Percentiles rank a stretch among this genome's conserved stretches.
phyloP scores from a whole-genome alignment of 2,888 invertebrate genomes.

The Papilio gigon region DNA sequence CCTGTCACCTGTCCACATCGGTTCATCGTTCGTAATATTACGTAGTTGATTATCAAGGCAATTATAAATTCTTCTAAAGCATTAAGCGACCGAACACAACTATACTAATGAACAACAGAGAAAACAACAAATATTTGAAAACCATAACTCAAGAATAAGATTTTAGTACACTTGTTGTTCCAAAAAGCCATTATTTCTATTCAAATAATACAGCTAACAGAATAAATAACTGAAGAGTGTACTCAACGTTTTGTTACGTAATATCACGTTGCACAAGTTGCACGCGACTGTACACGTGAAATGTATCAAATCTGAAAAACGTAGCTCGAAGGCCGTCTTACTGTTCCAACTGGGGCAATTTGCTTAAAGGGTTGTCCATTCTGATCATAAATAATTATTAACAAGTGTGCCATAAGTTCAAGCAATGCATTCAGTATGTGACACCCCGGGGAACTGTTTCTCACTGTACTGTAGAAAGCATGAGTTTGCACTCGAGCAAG shows the following conservation, averaged over 20 bases:
- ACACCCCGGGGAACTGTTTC: conserved; percentile 13
- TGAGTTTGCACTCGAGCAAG: not conserved
- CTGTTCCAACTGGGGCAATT: conserved; percentile 34
- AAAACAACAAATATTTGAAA: not conserved
- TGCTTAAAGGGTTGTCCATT: conserved; percentile 26
- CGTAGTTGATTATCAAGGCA: conserved; percentile 13
- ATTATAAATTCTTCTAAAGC: conserved; percentile 7
- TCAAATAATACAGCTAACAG: not conserved
- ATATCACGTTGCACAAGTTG: conserved; percentile 2
- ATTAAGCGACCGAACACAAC: not conserved
- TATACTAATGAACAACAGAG: not conserved
- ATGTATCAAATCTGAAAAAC: conserved; percentile 36
- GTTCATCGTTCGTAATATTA: not conserved
- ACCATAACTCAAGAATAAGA: not conserved
- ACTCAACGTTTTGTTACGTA: not conserved
- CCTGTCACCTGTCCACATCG: conserved; percentile 8
- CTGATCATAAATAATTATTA: not conserved
- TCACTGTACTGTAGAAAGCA: not conserved
- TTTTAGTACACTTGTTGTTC: too few species aligned
- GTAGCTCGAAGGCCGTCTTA: conserved; percentile 34
- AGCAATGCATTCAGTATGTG: conserved; percentile 9
- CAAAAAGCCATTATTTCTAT: too few species aligned
- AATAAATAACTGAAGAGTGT: not conserved
- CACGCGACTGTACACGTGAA: conserved; percentile 31
- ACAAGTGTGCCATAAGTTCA: not conserved